Conservation (phyloP, 2,888 invertebrate species). For the Alloscopus bannaensis region DNA sequence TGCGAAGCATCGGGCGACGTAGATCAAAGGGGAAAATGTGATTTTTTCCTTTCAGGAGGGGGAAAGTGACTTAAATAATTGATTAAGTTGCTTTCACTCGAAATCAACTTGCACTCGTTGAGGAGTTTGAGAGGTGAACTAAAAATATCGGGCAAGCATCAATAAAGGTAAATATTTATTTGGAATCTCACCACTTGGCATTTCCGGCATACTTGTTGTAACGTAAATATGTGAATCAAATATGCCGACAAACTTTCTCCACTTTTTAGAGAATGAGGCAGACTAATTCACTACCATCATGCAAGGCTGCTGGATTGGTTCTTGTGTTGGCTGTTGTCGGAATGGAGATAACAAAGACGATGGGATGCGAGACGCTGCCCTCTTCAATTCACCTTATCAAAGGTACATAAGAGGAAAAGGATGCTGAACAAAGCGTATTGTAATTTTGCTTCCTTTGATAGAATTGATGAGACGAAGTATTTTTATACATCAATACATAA, state of each 20-base stretch:
- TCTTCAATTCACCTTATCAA: constrained; percentile 92
- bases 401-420: constrained; percentile 79
- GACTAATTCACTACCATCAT: background rate
- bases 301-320: background rate
- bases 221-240: too few species aligned
- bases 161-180: too few species aligned
- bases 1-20: too few species aligned
- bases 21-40: too few species aligned
- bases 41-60: background rate
- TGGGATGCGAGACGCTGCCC: constrained; percentile 87
- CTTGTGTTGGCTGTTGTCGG: constrained; percentile 29
- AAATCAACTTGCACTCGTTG: background rate
- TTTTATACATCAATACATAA: too few species aligned
- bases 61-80: background rate
- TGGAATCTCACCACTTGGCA: too few species aligned
- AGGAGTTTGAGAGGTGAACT: too few species aligned
- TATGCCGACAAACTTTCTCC: background rate
- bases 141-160: too few species aligned
- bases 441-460: too few species aligned
- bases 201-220: too few species aligned
- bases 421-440: background rate
- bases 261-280: constrained; percentile 23
- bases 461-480: too few species aligned
- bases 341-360: background rate
- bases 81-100: constrained; percentile 24